Conservation (phyloP, 2,113 vertebrate genomes). For the Tamias sibiricus region DNA sequence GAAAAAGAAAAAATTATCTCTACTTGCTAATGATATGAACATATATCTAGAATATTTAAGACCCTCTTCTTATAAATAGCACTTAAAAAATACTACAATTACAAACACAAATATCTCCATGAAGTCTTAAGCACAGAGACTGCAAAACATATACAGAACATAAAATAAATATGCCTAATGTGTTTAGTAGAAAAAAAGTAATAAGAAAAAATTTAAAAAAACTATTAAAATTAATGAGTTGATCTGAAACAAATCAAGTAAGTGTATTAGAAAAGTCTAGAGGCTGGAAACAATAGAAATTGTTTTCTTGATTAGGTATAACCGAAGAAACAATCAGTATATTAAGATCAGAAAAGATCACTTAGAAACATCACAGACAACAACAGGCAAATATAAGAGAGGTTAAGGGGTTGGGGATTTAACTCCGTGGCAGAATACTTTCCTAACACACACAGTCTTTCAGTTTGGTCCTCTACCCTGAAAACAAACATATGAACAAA, state of each 20-base stretch:
- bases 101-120: neutral
- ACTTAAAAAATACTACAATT: neutral
- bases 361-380: neutral
- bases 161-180: neutral
- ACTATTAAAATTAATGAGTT: neutral
- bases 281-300: neutral
- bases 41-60: neutral
- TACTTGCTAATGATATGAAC: neutral
- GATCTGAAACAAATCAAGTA: neutral
- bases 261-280: neutral
- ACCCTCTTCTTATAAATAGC: neutral
- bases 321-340: neutral
- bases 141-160: neutral
- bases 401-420: neutral
- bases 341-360: neutral
- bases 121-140: neutral
- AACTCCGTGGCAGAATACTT: too few species aligned
- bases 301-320: neutral
- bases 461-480: too few species aligned
- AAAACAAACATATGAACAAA: too few species aligned
- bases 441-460: too few species aligned
- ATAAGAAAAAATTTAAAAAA: neutral
- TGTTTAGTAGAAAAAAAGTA: conserved; percentile 3
- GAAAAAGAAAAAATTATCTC: neutral
- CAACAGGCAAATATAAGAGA: neutral